Percentiles rank a stretch among this genome's conserved stretches.
Evolutionary conservation across 2,888 invertebrate genomes (phyloP).

Genomic region (Hyles lineata): DNA sequence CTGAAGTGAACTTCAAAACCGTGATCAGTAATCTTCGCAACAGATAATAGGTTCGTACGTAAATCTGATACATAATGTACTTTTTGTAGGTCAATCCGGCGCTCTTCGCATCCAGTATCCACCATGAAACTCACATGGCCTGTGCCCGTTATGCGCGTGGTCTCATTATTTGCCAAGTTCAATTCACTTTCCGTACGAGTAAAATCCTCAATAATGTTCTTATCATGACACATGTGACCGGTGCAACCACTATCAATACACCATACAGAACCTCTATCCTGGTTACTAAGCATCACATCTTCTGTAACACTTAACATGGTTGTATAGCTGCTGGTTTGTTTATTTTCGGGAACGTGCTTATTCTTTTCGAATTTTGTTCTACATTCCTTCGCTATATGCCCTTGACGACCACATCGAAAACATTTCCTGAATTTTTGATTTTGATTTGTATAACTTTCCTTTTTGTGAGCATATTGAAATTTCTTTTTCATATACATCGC

Average conservation of each 20-base stretch:
- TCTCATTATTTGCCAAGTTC: no score
- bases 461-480: not conserved
- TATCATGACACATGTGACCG: conserved; percentile 38
- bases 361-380: conserved; percentile 6
- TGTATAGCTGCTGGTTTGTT: not conserved
- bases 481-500: conserved; percentile 19
- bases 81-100: conserved; percentile 32
- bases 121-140: conserved; percentile 20
- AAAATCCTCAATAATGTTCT: conserved; percentile 29
- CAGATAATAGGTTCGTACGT: conserved; percentile 34
- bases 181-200: no score
- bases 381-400: conserved; percentile 33
- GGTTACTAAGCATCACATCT: conserved; percentile 23
- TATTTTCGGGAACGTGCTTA: not conserved
- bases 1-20: conserved; percentile 33
- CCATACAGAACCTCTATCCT: conserved; percentile 8
- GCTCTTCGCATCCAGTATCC: not conserved
- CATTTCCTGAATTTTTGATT: not conserved
- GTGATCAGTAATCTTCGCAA: conserved; percentile 34
- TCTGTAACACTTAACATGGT: conserved; percentile 27
- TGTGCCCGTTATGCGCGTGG: no score
- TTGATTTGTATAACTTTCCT: no score
- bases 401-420: conserved; percentile 33
- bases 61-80: conserved; percentile 35
- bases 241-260: conserved; percentile 35